phyloP scores from a whole-genome alignment of 2,797 vertebrate genomes.

The Pogoniulus pusillus region DNA sequence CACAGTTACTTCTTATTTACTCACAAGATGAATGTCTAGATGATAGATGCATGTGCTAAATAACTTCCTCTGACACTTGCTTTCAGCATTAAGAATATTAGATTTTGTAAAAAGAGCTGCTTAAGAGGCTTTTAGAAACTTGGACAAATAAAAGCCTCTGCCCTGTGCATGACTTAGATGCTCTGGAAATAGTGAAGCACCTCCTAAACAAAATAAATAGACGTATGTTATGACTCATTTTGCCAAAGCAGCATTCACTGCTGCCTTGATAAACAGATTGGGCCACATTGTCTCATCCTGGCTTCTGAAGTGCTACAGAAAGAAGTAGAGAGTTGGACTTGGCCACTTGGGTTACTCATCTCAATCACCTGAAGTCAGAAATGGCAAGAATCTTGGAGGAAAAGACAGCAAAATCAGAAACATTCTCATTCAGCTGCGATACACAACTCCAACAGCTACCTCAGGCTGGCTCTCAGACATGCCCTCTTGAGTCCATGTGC shows the following conservation, averaged over 20 bases:
- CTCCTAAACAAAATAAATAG: constrained; percentile 47
- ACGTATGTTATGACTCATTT: constrained; percentile 74
- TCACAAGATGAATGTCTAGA: constrained; percentile 30
- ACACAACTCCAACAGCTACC: not conserved
- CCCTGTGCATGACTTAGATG: constrained; percentile 5
- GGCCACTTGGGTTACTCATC: constrained; percentile 79
- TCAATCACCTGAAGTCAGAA: constrained; percentile 76
- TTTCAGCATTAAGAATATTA: constrained; percentile 48
- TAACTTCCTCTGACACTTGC: constrained; percentile 21
- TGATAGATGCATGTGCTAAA: constrained; percentile 40
- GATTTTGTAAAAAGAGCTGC: constrained; percentile 32
- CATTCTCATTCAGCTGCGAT: not conserved
- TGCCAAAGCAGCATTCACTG: constrained; percentile 72
- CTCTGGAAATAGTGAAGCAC: constrained; percentile 3
- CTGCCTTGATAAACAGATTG: constrained; percentile 79
- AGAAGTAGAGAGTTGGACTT: constrained; percentile 81
- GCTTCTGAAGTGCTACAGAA: constrained; percentile 79
- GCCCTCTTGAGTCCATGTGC: not conserved
- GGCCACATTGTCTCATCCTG: constrained; percentile 79
- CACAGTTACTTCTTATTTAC: constrained; percentile 30
- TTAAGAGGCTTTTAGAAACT: constrained; percentile 64
- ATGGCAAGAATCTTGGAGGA: constrained; percentile 71
- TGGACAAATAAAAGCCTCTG: constrained; percentile 45
- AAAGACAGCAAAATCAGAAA: not conserved
- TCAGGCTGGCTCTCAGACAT: not conserved